phyloP scores from a whole-genome alignment of 2,797 vertebrate genomes.

The Buceros bicornis region DNA sequence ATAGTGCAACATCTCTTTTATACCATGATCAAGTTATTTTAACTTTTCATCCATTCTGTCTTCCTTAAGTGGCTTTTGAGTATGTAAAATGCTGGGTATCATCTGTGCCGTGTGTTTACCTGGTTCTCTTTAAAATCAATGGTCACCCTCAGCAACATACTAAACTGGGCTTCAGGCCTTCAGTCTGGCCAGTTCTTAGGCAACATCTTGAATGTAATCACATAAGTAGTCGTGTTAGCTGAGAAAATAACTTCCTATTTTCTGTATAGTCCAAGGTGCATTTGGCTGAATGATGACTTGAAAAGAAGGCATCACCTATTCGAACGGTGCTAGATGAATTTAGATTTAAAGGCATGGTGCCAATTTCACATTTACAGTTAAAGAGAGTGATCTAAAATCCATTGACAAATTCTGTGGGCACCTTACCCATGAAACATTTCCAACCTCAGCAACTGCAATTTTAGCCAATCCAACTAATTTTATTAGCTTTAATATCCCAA shows the following conservation, averaged over 20 bases:
- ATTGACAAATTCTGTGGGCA: neutral
- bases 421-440: neutral
- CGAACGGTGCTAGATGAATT: neutral
- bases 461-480: neutral
- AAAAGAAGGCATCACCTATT: neutral
- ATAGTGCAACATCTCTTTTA: neutral
- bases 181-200: neutral
- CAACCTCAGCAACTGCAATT: neutral
- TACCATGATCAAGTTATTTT: neutral
- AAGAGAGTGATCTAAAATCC: slow-evolving; percentile 4
- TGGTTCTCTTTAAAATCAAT: neutral
- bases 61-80: neutral
- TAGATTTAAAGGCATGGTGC: neutral
- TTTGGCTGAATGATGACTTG: neutral
- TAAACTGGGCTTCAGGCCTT: neutral
- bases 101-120: neutral
- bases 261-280: neutral
- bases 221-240: neutral
- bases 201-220: neutral
- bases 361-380: neutral
- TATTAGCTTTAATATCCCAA: neutral
- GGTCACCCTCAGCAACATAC: neutral
- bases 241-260: neutral
- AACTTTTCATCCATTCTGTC: neutral
- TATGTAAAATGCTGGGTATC: neutral